phyloP scores from a whole-genome alignment of 1,140 invertebrate genomes.

The Aphaenogaster ashmeadi region DNA sequence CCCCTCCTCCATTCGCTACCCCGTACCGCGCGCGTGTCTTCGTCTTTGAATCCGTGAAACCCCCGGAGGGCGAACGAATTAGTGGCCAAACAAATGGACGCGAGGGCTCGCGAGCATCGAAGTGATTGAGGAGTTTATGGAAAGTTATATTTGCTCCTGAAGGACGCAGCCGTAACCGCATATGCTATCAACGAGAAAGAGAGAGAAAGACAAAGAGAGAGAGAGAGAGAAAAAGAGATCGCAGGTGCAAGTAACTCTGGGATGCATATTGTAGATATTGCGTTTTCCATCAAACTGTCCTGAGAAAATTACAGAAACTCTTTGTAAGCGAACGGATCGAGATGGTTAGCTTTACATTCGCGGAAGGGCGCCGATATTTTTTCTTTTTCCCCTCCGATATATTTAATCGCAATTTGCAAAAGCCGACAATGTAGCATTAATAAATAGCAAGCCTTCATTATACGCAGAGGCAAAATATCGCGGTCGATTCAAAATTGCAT shows the following conservation, averaged over 20 bases:
- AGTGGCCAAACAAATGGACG: constrained; percentile 72
- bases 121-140: constrained; percentile 75
- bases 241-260: neutral
- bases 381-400: neutral
- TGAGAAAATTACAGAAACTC: constrained; percentile 11
- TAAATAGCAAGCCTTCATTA: constrained; percentile 47
- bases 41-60: constrained; percentile 73
- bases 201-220: neutral
- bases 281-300: constrained; percentile 20
- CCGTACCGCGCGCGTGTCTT: constrained; percentile 30
- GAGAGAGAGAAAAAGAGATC: constrained; percentile 6
- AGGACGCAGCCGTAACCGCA: constrained; percentile 18
- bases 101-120: constrained; percentile 65
- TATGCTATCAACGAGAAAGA: neutral
- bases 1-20: neutral
- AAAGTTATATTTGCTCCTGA: constrained; percentile 53
- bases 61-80: constrained; percentile 73
- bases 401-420: constrained; percentile 30
- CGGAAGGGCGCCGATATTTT: neutral
- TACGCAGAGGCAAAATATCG: constrained; percentile 35
- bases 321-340: neutral
- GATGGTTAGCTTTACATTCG: neutral
- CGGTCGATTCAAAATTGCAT: constrained; percentile 56
- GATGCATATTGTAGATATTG: neutral
- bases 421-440: constrained; percentile 24